Evolutionary conservation across 1,140 invertebrate species (phyloP).

Genomic region (Tenebrio molitor): DNA sequence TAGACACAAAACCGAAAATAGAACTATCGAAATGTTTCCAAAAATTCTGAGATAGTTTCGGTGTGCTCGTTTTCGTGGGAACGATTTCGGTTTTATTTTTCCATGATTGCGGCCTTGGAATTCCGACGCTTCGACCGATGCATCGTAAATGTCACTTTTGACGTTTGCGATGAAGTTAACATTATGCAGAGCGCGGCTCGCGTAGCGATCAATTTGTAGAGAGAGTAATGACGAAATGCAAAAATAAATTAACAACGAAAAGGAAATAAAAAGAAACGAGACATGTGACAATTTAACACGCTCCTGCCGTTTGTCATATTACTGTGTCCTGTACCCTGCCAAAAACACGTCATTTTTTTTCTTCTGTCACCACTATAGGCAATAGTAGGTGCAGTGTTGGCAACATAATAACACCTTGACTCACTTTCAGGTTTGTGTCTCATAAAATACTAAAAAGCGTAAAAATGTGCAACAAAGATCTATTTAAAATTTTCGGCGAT

Average conservation of each 20-base stretch:
- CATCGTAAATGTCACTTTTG: too few species aligned
- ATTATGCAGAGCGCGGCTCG: too few species aligned
- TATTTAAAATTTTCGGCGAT: not conserved
- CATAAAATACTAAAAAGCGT: not conserved
- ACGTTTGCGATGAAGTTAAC: too few species aligned
- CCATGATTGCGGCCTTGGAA: not conserved
- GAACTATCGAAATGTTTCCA: constrained; percentile 22
- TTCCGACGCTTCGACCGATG: too few species aligned
- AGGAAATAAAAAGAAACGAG: too few species aligned
- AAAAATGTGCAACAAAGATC: not conserved
- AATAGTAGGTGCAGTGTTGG: not conserved
- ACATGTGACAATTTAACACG: too few species aligned
- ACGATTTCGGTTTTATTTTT: not conserved
- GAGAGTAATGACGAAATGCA: too few species aligned
- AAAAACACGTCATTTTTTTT: not conserved
- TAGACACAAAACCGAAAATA: constrained; percentile 24
- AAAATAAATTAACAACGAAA: too few species aligned
- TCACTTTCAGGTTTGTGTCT: not conserved
- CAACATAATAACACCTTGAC: not conserved
- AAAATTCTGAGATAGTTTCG: constrained; percentile 5
- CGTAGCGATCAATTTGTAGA: too few species aligned
- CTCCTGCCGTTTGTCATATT: not conserved
- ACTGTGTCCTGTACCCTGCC: not conserved
- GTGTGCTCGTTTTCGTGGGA: not conserved
- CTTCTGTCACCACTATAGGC: not conserved